These are phyloP conservation scores for Rotaria socialis DNA, from an alignment of 2,888 invertebrate species.

Conservation along the genomic window DNA sequence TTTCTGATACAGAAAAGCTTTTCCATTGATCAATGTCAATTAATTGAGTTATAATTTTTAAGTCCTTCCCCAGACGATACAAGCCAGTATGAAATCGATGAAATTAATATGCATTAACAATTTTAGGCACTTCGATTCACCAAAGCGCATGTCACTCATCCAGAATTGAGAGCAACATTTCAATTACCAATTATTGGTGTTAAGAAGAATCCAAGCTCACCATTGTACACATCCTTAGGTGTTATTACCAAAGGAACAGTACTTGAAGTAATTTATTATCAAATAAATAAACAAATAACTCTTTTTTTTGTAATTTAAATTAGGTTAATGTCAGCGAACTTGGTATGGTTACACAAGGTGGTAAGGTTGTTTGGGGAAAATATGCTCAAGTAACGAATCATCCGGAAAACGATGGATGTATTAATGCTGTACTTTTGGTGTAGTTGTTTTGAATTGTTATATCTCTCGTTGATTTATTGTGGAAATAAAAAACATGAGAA, in stretches of 20 bases:
- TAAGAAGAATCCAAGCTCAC: slow-evolving; percentile 94
- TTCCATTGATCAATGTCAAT: too few species aligned
- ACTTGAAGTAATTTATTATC: slow-evolving; percentile 66
- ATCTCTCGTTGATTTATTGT: background rate
- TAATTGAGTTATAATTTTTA: too few species aligned
- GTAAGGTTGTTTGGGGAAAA: slow-evolving; percentile 99
- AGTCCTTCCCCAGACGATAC: too few species aligned
- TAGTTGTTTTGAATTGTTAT: slow-evolving; percentile 61
- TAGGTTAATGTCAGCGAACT: slow-evolving; percentile 87
- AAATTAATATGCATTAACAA: too few species aligned
- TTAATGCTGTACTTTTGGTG: slow-evolving; percentile 92
- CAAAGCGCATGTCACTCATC: slow-evolving; percentile 97
- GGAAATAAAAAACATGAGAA: background rate
- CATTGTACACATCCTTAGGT: slow-evolving; percentile 91
- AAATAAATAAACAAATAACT: slow-evolving; percentile 53
- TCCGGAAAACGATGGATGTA: slow-evolving; percentile 98
- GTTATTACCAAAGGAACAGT: slow-evolving; percentile 98
- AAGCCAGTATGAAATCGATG: too few species aligned
- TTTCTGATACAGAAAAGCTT: too few species aligned
- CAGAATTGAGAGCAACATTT: slow-evolving; percentile 95
- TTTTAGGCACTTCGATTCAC: slow-evolving; percentile 71
- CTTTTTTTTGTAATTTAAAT: background rate
- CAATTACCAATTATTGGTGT: slow-evolving; percentile 94
- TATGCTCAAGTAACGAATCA: slow-evolving; percentile 99
- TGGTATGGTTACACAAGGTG: slow-evolving; percentile 94